Evolutionary conservation across 2,797 vertebrate species (phyloP), one percentile per base, ranked within the genome.

Genomic region (Sparus aurata): DNA sequence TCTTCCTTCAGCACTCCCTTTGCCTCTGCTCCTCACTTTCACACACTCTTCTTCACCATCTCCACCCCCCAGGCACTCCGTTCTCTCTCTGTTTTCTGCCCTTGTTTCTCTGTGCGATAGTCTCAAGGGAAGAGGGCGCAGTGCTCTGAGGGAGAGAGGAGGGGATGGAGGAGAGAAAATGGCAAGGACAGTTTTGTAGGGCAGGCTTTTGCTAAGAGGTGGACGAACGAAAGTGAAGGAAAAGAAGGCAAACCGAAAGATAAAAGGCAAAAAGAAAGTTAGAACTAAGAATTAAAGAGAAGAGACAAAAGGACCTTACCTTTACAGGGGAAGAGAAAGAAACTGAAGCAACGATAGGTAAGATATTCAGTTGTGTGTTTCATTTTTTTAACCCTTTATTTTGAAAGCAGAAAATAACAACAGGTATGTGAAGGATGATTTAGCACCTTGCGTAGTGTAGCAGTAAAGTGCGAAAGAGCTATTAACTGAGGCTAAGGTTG

Each of bases 111-210:
- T 0, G 30, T 85, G 87, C 53, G 46, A 22, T 52, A 13, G 68
- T 89, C 91, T 80, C 70, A 1, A 59, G 84, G 83, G 89, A 76
- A 72, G 73, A 52, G 47, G 53, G 43, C 66, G 20, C 77, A 63
- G 82, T 60, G 85, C 88, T 84, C 83, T 0, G 70, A 84, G 70
- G 72, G 79, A 71, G 75, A 80, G 85, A 58, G 55, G 58, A 87
- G 66, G 88, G 73, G 91, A 90, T 89, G 85, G 80, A 88, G 69
- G 87, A 88, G 82, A 77, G 78, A 87, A 91, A 87, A 82, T 77
- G 86, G 79, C 85, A 90, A 80, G 88, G 90, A 87, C 79, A 80
- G 65, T 89, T 92, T 93, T 87, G 85, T 90, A 91, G 91, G 91
- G 75, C 90, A 88, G 72, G 78, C 74, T 1, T 85, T 71, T 77